Evolutionary conservation across 1,140 invertebrate genomes (phyloP).

Genomic region (Drosophila pectinifera): DNA sequence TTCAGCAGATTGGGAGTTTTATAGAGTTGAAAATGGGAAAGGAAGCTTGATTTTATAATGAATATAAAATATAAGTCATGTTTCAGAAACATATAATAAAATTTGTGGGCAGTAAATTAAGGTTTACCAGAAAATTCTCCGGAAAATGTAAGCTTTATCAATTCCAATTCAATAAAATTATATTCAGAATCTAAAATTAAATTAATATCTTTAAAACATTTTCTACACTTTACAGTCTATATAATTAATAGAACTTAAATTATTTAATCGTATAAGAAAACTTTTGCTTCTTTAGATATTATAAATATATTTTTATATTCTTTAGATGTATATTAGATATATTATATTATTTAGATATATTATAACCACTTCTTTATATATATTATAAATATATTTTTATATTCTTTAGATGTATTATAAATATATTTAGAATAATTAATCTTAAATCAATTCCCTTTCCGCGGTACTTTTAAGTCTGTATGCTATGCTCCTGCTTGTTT

Average conservation of each 20-base stretch:
- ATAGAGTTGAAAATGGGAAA: neutral
- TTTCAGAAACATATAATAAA: no score
- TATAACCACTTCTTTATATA: no score
- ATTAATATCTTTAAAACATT: rapidly evolving
- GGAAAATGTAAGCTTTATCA: neutral
- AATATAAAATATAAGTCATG: neutral
- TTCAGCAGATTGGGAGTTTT: neutral
- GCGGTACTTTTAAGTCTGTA: constrained; percentile 2
- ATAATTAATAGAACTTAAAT: no score
- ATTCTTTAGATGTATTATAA: no score
- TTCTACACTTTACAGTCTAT: neutral
- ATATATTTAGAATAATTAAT: neutral
- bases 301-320: no score
- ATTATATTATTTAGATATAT: no score
- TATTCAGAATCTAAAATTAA: neutral
- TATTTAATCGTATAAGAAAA: no score
- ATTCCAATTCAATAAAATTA: neutral
- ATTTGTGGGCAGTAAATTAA: no score
- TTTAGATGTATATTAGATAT: neutral
- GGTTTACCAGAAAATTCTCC: neutral
- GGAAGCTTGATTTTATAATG: neutral
- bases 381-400: no score
- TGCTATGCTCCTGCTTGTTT: constrained; percentile 7
- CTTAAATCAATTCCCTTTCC: no score
- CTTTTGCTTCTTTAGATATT: no score